Evolutionary conservation across 2,888 invertebrate species (phyloP).

Genomic region (Sabellastarte sp.): DNA sequence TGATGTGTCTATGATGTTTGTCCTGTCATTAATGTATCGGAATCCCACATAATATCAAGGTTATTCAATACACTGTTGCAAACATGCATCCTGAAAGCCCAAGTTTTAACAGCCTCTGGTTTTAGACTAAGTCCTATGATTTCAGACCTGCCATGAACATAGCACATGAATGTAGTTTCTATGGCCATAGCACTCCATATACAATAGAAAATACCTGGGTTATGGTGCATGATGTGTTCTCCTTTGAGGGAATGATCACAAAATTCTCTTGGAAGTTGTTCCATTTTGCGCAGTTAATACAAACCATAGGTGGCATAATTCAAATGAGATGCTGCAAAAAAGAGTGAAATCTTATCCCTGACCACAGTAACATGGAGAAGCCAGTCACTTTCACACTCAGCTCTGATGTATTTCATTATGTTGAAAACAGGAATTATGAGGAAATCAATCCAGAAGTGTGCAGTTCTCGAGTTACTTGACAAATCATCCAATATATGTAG

Average conservation of each 20-base stretch:
- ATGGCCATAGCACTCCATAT: constrained; percentile 6
- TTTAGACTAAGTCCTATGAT: constrained; percentile 25
- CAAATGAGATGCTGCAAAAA: constrained; percentile 17
- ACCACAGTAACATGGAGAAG: constrained; percentile 1
- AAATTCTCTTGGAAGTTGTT: constrained; percentile 16
- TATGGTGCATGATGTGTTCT: constrained; percentile 3
- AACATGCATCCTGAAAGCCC: constrained; percentile 11
- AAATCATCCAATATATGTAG: no score
- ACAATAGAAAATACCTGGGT: constrained; percentile 3
- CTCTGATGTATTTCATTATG: constrained; percentile 16
- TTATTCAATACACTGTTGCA: not conserved
- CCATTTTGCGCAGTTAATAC: constrained; percentile 13
- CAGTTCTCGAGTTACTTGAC: constrained; percentile 1
- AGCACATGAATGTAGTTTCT: constrained; percentile 5
- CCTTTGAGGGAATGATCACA: no score
- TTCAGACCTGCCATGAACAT: constrained; percentile 4
- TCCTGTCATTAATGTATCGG: no score
- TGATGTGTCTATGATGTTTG: no score
- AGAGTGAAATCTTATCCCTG: constrained; percentile 8
- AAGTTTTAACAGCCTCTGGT: constrained; percentile 12
- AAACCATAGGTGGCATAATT: constrained; percentile 24
- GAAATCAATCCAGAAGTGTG: constrained; percentile 21
- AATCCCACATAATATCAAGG: not conserved
- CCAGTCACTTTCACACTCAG: constrained; percentile 12
- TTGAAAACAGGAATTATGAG: constrained; percentile 26